These are phyloP conservation scores for Ischnus inquisitorius DNA, from an alignment of 2,888 invertebrate species.

Conservation along the genomic window DNA sequence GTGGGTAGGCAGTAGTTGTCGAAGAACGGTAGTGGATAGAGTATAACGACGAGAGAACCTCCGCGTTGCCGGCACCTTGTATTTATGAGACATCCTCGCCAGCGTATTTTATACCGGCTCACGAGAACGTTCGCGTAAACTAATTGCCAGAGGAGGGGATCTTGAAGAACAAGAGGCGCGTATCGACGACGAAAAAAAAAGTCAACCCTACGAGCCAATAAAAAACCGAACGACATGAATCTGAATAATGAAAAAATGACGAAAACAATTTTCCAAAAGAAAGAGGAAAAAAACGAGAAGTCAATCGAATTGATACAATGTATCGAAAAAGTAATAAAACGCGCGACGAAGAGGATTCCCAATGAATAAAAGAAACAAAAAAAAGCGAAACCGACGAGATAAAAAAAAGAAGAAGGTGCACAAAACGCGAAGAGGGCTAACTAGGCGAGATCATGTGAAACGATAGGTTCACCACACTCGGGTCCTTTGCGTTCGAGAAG, in stretches of 20 bases:
- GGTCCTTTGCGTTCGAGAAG: constrained; percentile 65
- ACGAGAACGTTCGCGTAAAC: neutral
- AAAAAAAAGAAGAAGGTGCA: constrained; percentile 62
- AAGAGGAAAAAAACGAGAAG: neutral
- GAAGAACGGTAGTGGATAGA: constrained; percentile 1
- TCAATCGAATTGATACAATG: constrained; percentile 53
- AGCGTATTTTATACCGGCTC: constrained; percentile 44
- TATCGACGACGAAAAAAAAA: constrained; percentile 1
- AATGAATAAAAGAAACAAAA: constrained; percentile 28
- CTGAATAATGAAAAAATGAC: too few species aligned
- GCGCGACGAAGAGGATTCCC: constrained; percentile 45
- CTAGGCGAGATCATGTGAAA: constrained; percentile 82
- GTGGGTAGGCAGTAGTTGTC: constrained; percentile 10
- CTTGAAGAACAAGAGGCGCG: constrained; percentile 2
- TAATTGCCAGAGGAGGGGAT: constrained; percentile 35
- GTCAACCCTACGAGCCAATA: too few species aligned
- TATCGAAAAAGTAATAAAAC: constrained; percentile 47
- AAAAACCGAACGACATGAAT: neutral
- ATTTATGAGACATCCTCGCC: constrained; percentile 78
- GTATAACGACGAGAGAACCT: constrained; percentile 55
- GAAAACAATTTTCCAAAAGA: too few species aligned
- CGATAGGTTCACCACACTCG: constrained; percentile 77
- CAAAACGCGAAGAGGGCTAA: constrained; percentile 76
- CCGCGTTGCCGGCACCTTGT: constrained; percentile 69
- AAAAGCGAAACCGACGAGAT: constrained; percentile 22